Evolutionary conservation across 1,140 invertebrate species (phyloP), one percentile per base, ranked within the genome.

Genomic region (Ostrea edulis): DNA sequence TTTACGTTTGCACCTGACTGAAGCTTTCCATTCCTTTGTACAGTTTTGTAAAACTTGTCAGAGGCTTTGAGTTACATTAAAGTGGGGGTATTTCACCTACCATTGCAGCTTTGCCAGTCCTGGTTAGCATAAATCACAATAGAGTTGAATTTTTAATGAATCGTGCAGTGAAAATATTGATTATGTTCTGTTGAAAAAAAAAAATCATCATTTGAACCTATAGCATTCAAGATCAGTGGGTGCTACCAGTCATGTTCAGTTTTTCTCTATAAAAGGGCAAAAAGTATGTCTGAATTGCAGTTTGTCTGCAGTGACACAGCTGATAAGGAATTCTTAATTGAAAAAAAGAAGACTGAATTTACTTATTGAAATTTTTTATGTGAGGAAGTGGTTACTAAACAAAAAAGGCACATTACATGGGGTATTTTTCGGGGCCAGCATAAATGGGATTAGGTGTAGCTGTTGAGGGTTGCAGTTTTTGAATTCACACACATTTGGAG

Each of bases 271-370:
- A 35, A 77, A 77, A 77, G 68, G 68, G 25, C 68, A 77, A 77
- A 77, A 77, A 77, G 68, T 77, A 77, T 25, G 68, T 29, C 68
- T 77, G 22, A 77, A 29, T 17, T 77, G 68, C 29, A 77, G 25
- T 29, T 29, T 14, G 68, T 77, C 68, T 35, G 68, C 17, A 29
- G 68, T 77, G 68, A 14, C 68, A 77, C 68, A 25, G 25, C 68
- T 77, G 68, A 77, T 77, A 77, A 77, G 68, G 68, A 77, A 77
- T 77, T 77, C 25, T 77, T 77, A 77, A 77, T 77, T 77, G 68
- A 77, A 77, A 77, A 77, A 77, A 77, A 77, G 68, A 77, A 35
- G 68, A 35, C 29, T 77, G 68, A 77, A 77, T 77, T 77, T 77
- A 77, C 68, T 29, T 77, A 77, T 77, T 77, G 68, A 77, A 77